Evolutionary conservation across 2,113 vertebrate species (phyloP), one percentile per base, ranked within the genome.

Genomic region (Atherinomorus stipes): DNA sequence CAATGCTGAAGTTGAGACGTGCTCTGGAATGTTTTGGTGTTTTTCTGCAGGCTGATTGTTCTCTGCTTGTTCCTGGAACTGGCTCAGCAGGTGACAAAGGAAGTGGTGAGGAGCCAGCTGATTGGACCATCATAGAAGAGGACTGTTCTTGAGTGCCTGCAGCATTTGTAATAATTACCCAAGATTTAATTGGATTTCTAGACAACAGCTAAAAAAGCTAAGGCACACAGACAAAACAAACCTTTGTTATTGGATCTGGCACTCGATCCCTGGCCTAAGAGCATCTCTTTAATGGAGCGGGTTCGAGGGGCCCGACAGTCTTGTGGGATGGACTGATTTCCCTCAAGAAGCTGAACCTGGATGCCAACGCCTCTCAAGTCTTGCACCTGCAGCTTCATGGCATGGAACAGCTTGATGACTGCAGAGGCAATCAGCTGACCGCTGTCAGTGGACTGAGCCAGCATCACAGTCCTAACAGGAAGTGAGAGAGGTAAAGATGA

Each of bases 341-440:
- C 93, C 76, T 96, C 92, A 64, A 99, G 91, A 54, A 97, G 96
- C 64, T 98, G 96, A 60, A 99, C 94, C 59, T 97, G 96, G 90
- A 99, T 96, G 71, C 98, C 98, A 76, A 99, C 93, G 80, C 98
- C 98, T 90, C 98, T 95, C 93, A 99, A 92, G 81, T 99, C 97
- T 1, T 94, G 90, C 77, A 96, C 97, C 75, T 95, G 95, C 77
- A 99, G 59, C 75, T 96, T 98, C 97, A 99, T 97, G 71, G 93
- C 89, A 13, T 96, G 96, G 83, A 98, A 97, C 91, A 98, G 94
- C 83, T 96, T 97, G 50, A 99, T 89, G 74, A 93, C 93, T 45
- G 97, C 96, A 23, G 95, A 89, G n/a, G 95, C 94, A 58, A 99
- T 98, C 50, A 96, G 82, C 92, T 95, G 94, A 62, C 95, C 96